Percentiles rank a stretch among this genome's conserved stretches.
phyloP scores from a whole-genome alignment of 1,140 invertebrate genomes.

The Drosophila novamexicana region DNA sequence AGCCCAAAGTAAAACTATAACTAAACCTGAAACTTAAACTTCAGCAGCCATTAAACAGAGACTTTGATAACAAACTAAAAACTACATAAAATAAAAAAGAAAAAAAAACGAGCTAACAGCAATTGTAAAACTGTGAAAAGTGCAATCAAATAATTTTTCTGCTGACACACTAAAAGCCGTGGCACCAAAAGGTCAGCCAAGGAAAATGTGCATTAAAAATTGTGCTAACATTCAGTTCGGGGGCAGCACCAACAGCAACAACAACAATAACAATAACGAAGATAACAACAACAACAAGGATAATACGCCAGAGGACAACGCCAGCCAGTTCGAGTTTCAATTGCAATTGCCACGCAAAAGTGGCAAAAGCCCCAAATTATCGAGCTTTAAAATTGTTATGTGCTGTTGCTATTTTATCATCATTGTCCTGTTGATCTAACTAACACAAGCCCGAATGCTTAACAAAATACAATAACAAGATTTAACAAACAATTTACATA shows the following conservation, averaged over 20 bases:
- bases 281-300: conserved; percentile 15
- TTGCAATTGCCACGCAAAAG: conserved; percentile 59
- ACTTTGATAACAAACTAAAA: conserved; percentile 64
- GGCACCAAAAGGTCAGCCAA: conserved; percentile 48
- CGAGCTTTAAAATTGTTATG: conserved; percentile 70
- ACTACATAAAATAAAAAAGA: conserved; percentile 29
- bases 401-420: conserved; percentile 74
- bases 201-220: conserved; percentile 77
- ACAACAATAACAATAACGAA: conserved; percentile 28
- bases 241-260: conserved; percentile 33
- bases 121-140: conserved; percentile 60
- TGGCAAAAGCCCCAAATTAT: conserved; percentile 49
- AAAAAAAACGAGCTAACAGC: conserved; percentile 29
- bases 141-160: conserved; percentile 72
- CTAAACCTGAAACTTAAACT: conserved; percentile 29
- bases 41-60: conserved; percentile 53
- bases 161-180: conserved; percentile 36
- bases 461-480: conserved; percentile 10
- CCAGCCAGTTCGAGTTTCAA: conserved; percentile 49
- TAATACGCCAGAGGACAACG: conserved; percentile 40
- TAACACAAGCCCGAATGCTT: not conserved
- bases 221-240: conserved; percentile 56
- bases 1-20: conserved; percentile 17
- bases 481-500: conserved; percentile 1
- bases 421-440: conserved; percentile 65